Percentiles rank a stretch among this genome's conserved stretches.
Conservation (phyloP, 2,888 invertebrate species). For the Euspilapteryx auroguttella region DNA sequence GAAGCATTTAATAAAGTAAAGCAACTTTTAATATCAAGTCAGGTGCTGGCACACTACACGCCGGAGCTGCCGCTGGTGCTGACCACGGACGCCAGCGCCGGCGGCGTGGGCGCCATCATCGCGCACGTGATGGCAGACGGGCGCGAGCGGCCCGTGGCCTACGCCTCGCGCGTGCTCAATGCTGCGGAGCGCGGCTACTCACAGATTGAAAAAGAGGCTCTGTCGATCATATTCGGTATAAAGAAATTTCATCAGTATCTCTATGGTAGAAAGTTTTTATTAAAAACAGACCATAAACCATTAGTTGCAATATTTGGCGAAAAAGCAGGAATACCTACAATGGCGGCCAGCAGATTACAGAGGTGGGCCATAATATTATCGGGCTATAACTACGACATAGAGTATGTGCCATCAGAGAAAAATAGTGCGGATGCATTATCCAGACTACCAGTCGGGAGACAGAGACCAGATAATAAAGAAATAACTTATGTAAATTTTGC, state of each 20-base stretch:
- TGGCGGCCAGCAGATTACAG: constrained; percentile 7
- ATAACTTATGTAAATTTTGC: too few relatives aligned
- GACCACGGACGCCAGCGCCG: constrained; percentile 8
- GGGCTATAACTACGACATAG: too few relatives aligned
- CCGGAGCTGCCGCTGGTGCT: constrained; percentile 6
- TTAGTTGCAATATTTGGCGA: too few relatives aligned
- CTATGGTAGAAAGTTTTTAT: too few relatives aligned
- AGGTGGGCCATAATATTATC: constrained; percentile 7
- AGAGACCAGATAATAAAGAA: neutral
- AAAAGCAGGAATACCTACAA: constrained; percentile 7
- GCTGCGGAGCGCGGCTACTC: constrained; percentile 3
- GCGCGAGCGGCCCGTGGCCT: constrained; percentile 6
- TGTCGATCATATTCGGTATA: constrained; percentile 7
- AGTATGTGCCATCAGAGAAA: constrained; percentile 5
- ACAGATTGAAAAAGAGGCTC: constrained; percentile 7
- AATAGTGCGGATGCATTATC: constrained; percentile 8
- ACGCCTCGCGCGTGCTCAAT: constrained; percentile 6
- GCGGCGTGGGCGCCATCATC: constrained; percentile 7
- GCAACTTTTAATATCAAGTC: constrained; percentile 2
- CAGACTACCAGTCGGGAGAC: constrained; percentile 1
- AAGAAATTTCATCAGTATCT: constrained; percentile 8
- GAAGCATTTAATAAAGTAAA: constrained; percentile 6
- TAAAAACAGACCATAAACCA: too few relatives aligned
- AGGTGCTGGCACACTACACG: constrained; percentile 8
- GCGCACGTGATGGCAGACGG: constrained; percentile 5